Evolutionary conservation across 2,888 invertebrate species (phyloP), one percentile per base, ranked within the genome.

Genomic region (Arctia plantaginis): DNA sequence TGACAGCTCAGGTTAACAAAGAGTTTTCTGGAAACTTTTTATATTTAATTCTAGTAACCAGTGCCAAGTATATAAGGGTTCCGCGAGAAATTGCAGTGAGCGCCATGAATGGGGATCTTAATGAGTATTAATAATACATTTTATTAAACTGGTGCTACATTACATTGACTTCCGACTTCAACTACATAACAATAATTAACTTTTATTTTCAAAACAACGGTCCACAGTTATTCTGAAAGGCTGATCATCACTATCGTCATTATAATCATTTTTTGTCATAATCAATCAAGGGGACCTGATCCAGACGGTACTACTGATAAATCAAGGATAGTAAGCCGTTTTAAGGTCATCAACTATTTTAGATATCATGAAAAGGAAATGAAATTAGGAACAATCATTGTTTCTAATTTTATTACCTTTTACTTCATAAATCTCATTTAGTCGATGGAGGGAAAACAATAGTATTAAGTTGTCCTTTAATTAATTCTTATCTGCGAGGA

Each of bases 401-500:
- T 65, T 35, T n/a, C 23, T n/a, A 1, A 23, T 39, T 66, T 65
- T 18, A 65, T 33, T 20, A 0, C 10, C 35, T 20, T 30, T 20
- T 65, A 35, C 35, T 35, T 35, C 35, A 20, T 20, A 35, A 70
- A 71, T 30, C 55, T 71, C 27, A 74, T 67, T 69, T 39, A 77
- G 66, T 64, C 23, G 55, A 10, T 71, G 62, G 77, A 72, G 35
- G 51, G 41, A 66, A 77, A 81, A 44, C 1, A 66, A n/a, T 44
- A 27, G 41, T 59, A 20, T 39, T 27, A 69, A 74, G 30, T 78
- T 47, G n/a, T 66, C 72, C 12, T 79, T 83, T 74, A 84, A 80
- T 84, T 78, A 80, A 70, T 69, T 80, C 80, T 78, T 84, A 81
- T 82, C 78, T 72, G 69, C 77, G 71, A 80, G 72, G 80, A 82